Conservation (phyloP, 1,140 invertebrate species). For the Ostrea denselamellosa region DNA sequence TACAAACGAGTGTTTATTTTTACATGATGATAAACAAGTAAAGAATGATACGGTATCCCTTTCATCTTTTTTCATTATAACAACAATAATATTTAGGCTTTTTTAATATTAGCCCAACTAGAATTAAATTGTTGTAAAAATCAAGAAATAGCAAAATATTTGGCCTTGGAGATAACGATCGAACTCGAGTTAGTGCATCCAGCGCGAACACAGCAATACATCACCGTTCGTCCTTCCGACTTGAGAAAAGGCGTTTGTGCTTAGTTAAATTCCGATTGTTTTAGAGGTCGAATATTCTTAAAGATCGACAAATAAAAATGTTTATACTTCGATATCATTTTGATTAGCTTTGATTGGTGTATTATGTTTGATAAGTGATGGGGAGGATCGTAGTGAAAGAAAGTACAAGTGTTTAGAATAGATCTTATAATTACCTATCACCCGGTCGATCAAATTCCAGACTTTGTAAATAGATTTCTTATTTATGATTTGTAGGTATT, state of each 20-base stretch:
- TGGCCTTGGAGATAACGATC: neutral
- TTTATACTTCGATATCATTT: slow-evolving; percentile 11
- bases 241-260: neutral
- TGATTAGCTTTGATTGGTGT: slow-evolving; percentile 14
- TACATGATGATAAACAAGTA: too few species aligned
- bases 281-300: neutral
- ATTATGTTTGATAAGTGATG: neutral
- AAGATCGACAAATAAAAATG: neutral
- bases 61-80: neutral
- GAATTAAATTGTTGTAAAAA: neutral
- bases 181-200: neutral
- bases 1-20: too few species aligned
- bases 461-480: neutral
- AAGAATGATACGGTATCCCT: neutral
- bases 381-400: neutral
- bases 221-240: neutral
- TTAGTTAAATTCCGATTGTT: neutral
- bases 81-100: neutral
- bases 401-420: slow-evolving; percentile 11
- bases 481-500: slow-evolving; percentile 22
- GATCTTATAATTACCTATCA: neutral
- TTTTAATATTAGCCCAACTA: neutral
- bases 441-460: neutral
- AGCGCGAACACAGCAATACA: neutral
- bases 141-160: neutral